phyloP scores from a whole-genome alignment of 2,113 vertebrate species.

The Indicator indicator region DNA sequence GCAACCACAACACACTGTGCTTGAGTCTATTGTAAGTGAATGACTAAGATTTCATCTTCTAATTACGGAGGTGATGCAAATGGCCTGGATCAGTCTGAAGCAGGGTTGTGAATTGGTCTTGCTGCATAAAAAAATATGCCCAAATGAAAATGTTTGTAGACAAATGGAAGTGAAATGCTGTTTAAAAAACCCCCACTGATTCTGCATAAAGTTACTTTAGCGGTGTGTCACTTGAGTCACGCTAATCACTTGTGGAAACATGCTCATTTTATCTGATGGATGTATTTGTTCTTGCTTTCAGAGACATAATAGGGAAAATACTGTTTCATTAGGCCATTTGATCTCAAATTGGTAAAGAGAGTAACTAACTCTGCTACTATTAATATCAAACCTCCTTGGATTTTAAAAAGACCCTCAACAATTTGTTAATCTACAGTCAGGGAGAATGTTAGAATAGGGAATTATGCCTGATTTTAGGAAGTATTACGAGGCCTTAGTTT shows the following conservation, averaged over 20 bases:
- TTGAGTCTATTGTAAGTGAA: neutral
- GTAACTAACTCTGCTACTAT: neutral
- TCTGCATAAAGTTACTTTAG: neutral
- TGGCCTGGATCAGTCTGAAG: neutral
- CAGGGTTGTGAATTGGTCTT: neutral
- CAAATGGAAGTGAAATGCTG: neutral
- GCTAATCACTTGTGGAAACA: neutral
- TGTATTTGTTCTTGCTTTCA: slow-evolving; percentile 11
- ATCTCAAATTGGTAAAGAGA: slow-evolving; percentile 32
- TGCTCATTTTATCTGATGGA: neutral
- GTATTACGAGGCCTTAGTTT: neutral
- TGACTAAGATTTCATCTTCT: neutral
- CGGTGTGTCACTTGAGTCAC: neutral
- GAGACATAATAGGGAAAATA: neutral
- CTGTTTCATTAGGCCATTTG: neutral
- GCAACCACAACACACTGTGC: neutral
- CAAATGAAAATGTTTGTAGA: neutral
- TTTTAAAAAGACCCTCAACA: neutral
- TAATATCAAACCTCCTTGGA: neutral
- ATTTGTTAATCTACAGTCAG: neutral
- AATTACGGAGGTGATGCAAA: neutral
- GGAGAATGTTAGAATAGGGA: neutral
- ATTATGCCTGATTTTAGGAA: neutral
- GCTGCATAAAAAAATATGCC: neutral
- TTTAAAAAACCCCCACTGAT: neutral